Evolutionary conservation across 2,113 vertebrate species (phyloP).

Genomic region (Heterotilapia buettikoferi): DNA sequence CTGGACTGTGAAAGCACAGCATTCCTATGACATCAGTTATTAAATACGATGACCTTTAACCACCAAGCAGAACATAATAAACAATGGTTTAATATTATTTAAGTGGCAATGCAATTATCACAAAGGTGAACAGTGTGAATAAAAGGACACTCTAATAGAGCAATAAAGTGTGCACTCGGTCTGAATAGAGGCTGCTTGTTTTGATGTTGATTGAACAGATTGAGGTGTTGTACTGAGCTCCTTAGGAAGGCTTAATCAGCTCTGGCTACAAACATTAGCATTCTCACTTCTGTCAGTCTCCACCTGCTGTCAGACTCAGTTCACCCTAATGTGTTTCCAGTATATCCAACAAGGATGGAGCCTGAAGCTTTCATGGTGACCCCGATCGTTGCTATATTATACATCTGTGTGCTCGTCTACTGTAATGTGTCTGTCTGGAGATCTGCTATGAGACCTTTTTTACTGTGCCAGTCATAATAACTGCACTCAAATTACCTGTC

Average conservation of each 20-base stretch:
- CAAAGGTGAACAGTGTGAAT: not conserved
- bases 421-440: not conserved
- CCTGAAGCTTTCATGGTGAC: not conserved
- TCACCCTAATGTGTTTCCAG: not conserved
- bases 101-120: not conserved
- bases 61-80: not conserved
- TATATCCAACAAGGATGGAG: not conserved
- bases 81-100: not conserved
- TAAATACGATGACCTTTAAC: not conserved
- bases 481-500: slow-evolving; percentile 29
- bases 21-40: not conserved
- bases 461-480: not conserved
- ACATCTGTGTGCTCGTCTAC: not conserved
- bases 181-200: not conserved
- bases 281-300: not conserved
- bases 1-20: not conserved
- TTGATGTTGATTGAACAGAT: not conserved
- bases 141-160: not conserved
- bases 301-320: not conserved
- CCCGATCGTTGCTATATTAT: not conserved
- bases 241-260: slow-evolving; percentile 25
- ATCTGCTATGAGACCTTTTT: not conserved
- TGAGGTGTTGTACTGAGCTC: slow-evolving; percentile 12
- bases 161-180: not conserved
- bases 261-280: not conserved